Base-by-base conservation (phyloP, 2,113 vertebrate species). In the Leptocoma aspasia region DNA sequence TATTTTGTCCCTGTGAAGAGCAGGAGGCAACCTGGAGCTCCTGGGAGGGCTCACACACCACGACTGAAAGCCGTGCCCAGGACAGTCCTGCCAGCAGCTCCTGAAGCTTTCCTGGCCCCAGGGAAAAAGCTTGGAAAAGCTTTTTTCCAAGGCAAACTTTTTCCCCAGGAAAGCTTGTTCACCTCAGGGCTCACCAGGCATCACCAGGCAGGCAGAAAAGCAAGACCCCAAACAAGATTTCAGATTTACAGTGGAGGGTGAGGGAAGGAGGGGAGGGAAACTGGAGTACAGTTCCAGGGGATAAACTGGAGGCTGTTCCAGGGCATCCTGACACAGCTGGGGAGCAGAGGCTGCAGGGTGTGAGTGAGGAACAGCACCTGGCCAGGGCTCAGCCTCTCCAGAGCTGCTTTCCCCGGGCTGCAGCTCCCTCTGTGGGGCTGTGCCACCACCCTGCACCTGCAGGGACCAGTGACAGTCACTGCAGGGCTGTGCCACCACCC, bases 271-370 rank as follows among this genome's bases (percentile, higher is more conserved):
- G 21, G 60, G 42, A 35, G 21, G 5, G 4, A 21, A 50, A 3
- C 1, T 5, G 59, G 59, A 52, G 10, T 1, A 1, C 4, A 22
- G 28, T 1, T n/a, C n/a, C n/a, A n/a, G n/a, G n/a, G n/a, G n/a
- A n/a, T n/a, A n/a, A n/a, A n/a, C n/a, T n/a, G n/a, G n/a, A n/a
- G n/a, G n/a, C 4, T 50, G 53, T 60, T 28, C 42, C 41, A 18
- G 56, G 65, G 20, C 28, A 31, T 53, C 64, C 63, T n/a, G 42
- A 35, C 42, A 19, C 63, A 33, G 60, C 11, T 3, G n/a, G 30
- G 41, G 22, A 9, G 9, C 33, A 7, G 26, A 41, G 66, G 61
- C 92, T 37, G 59, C 10, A 27, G 31, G 64, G 26, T 2, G 35
- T 2, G 35, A 26, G 24, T 0, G 28, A 79, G 42, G 5, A 44